phyloP scores from a whole-genome alignment of 1,140 invertebrate genomes.

The Nebria ingens region DNA sequence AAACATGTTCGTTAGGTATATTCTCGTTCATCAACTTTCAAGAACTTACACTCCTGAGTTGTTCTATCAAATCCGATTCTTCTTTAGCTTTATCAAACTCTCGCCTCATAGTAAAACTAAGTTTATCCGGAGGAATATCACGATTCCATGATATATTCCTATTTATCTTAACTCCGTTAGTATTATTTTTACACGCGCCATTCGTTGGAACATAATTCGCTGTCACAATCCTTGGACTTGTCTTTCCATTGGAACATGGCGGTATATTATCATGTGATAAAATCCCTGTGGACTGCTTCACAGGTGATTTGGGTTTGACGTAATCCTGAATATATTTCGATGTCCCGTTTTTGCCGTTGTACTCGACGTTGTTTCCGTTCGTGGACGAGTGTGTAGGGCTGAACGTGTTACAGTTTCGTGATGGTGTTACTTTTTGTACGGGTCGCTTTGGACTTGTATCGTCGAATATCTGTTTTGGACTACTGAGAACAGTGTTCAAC shows the following conservation, averaged over 20 bases:
- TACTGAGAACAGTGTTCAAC: conserved; percentile 29
- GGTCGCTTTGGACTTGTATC: conserved; percentile 34
- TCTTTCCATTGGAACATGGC: conserved; percentile 18
- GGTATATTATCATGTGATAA: conserved; percentile 42
- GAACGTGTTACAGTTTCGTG: conserved; percentile 37
- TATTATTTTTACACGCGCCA: conserved; percentile 18
- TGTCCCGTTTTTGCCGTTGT: conserved; percentile 32
- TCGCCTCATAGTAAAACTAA: conserved; percentile 83
- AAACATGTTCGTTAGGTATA: conserved; percentile 14
- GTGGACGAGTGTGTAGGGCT: conserved; percentile 15
- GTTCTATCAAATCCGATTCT: conserved; percentile 75
- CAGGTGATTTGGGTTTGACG: conserved; percentile 60
- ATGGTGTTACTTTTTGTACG: conserved; percentile 49
- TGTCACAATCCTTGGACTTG: conserved; percentile 41
- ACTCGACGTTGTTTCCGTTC: conserved; percentile 32
- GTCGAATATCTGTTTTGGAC: conserved; percentile 31
- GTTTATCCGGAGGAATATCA: conserved; percentile 58
- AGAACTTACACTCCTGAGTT: conserved; percentile 71
- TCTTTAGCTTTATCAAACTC: conserved; percentile 84
- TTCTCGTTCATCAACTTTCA: too few relatives aligned
- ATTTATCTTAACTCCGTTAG: conserved; percentile 38
- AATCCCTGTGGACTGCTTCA: conserved; percentile 40
- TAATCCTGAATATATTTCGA: conserved; percentile 38
- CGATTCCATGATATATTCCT: conserved; percentile 57
- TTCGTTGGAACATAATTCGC: conserved; percentile 40